These are phyloP conservation scores for Aldabrachelys gigantea DNA, from an alignment of 2,113 vertebrate genomes.

Conservation along the genomic window DNA sequence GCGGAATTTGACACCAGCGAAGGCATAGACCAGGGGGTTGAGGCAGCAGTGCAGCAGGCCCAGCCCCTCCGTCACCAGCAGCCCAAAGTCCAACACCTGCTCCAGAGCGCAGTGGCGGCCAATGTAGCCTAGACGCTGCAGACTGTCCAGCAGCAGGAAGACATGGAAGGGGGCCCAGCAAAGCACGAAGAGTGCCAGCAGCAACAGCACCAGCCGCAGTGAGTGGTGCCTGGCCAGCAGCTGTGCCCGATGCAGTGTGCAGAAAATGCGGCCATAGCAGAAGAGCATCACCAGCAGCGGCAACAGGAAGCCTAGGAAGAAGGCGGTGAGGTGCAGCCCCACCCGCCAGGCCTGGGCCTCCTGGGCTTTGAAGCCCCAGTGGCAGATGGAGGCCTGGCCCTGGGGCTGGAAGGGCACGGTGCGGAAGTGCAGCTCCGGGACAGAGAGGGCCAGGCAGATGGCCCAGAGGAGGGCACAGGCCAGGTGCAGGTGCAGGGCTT, in stretches of 20 bases:
- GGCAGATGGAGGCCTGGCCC: slow-evolving; percentile 54
- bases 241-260: slow-evolving; percentile 76
- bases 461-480: slow-evolving; percentile 79
- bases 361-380: slow-evolving; percentile 43
- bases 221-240: slow-evolving; percentile 60
- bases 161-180: slow-evolving; percentile 85
- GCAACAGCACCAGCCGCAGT: slow-evolving; percentile 62
- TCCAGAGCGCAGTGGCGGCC: slow-evolving; percentile 61
- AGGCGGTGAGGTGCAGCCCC: slow-evolving; percentile 71
- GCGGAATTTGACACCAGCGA: slow-evolving; percentile 85
- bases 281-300: slow-evolving; percentile 84
- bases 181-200: slow-evolving; percentile 78
- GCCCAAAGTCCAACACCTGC: slow-evolving; percentile 75
- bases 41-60: slow-evolving; percentile 85
- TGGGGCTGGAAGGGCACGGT: background rate
- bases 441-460: slow-evolving; percentile 73
- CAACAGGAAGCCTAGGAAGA: slow-evolving; percentile 79
- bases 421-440: slow-evolving; percentile 76
- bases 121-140: slow-evolving; percentile 65
- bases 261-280: slow-evolving; percentile 84
- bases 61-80: slow-evolving; percentile 77
- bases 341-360: slow-evolving; percentile 73
- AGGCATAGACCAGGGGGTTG: slow-evolving; percentile 86
- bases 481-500: slow-evolving; percentile 76
- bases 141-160: slow-evolving; percentile 78